Evolutionary conservation across 2,888 invertebrate genomes (phyloP), one percentile per base, ranked within the genome.

Genomic region (Physocephala rufipes): DNA sequence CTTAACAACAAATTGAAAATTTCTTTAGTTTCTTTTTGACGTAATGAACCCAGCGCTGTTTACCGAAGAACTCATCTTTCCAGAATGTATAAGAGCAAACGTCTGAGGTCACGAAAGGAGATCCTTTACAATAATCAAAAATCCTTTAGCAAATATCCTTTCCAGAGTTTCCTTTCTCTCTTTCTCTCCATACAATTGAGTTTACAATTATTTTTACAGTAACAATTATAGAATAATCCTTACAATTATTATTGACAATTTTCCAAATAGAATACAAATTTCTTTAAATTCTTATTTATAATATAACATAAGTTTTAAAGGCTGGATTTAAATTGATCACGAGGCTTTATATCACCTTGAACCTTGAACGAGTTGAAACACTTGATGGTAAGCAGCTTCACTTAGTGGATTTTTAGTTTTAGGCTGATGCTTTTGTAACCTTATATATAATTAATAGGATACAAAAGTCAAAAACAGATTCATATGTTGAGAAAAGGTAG

Each of bases 401-500:
- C 28, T 55, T 64, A 65, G 59, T 30, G 55, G 9, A 45, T 61
- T 51, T 47, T 70, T 55, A 43, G 49, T 67, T 69, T 64, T 47
- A 66, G 61, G 51, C 59, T 30, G 26, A 67, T 47, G 67, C 16
- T 28, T 47, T 47, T 47, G 30, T 67, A 67, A 59, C 58, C 67
- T 67, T 67, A 67, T 47, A 59, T 47, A 67, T 47, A 58, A 61
- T 68, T 36, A 62, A 68, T 68, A 51, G n/a, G 21, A 49, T 62
- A 68, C 51, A 59, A 68, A 61, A 68, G 68, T 62, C 62, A 68
- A 68, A 51, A 30, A 73, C 74, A 58, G 73, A 73, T 74, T 70
- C 74, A 73, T 73, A 68, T 71, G 74, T 73, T 74, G 74, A 72
- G 74, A 74, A 74, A 74, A 74, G 67, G 61, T 63, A 73, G 73